Evolutionary conservation across 2,113 vertebrate genomes (phyloP).

Genomic region (Chaetodon auriga): DNA sequence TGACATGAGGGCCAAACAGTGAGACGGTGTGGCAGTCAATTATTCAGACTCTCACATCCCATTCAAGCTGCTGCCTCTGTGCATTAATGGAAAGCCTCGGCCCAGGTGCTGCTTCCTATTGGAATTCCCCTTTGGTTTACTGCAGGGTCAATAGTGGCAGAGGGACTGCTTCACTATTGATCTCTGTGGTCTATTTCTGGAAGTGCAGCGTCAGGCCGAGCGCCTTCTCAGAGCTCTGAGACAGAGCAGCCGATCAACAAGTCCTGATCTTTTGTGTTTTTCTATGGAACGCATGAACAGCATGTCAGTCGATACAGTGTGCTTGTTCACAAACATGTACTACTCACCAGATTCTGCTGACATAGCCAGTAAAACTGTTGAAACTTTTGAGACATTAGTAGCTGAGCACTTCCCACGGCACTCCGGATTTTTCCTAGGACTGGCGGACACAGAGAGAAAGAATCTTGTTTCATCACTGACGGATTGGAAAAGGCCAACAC

Average conservation of each 20-base stretch:
- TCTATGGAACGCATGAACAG: constrained; percentile 18
- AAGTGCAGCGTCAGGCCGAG: constrained; percentile 55
- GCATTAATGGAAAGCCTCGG: constrained; percentile 62
- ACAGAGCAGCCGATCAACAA: constrained; percentile 19
- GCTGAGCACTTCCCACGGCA: constrained; percentile 97
- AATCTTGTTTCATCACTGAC: constrained; percentile 37
- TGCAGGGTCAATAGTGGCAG: constrained; percentile 61
- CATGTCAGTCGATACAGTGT: not conserved
- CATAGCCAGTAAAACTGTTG: constrained; percentile 99
- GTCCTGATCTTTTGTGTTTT: constrained; percentile 34
- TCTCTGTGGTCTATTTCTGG: constrained; percentile 69
- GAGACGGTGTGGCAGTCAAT: constrained; percentile 61
- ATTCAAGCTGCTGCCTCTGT: constrained; percentile 63
- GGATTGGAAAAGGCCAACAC: constrained; percentile 46
- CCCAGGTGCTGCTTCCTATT: constrained; percentile 68
- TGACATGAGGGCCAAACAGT: constrained; percentile 67
- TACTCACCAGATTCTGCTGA: constrained; percentile 98
- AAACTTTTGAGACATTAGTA: constrained; percentile 99
- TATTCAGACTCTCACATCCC: constrained; percentile 61
- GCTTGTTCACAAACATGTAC: not conserved
- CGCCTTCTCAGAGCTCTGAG: constrained; percentile 35
- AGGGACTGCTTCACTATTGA: constrained; percentile 63
- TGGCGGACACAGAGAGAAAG: constrained; percentile 71
- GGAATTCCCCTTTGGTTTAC: constrained; percentile 78
- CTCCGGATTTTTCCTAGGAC: constrained; percentile 98